phyloP scores from a whole-genome alignment of 2,888 invertebrate genomes.

The Trichopria drosophilae region DNA sequence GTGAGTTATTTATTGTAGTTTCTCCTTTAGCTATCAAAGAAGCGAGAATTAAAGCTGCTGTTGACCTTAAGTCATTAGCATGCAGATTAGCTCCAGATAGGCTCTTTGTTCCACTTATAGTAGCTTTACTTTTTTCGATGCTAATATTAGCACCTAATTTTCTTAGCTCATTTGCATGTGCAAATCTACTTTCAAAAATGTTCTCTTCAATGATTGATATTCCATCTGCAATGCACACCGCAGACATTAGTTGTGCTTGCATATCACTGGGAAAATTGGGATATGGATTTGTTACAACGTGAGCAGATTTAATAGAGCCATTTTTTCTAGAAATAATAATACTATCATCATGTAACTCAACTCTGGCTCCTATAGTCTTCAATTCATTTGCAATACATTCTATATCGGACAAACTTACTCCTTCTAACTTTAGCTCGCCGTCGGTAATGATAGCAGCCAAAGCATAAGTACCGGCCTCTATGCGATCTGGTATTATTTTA shows the following conservation, averaged over 20 bases:
- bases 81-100: slow-evolving; percentile 18
- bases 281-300: slow-evolving; percentile 15
- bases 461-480: slow-evolving; percentile 24
- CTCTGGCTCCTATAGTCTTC: slow-evolving; percentile 23
- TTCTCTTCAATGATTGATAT: slow-evolving; percentile 26
- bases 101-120: slow-evolving; percentile 12
- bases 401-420: slow-evolving; percentile 24
- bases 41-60: slow-evolving; percentile 26
- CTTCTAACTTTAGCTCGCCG: slow-evolving; percentile 25
- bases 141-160: slow-evolving; percentile 25
- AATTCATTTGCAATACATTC: slow-evolving; percentile 22
- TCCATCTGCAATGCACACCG: slow-evolving; percentile 23
- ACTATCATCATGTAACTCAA: slow-evolving; percentile 19
- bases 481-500: slow-evolving; percentile 25
- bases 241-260: slow-evolving; percentile 23
- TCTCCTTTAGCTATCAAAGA: slow-evolving; percentile 17
- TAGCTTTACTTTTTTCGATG: slow-evolving; percentile 22
- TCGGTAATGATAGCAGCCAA: slow-evolving; percentile 23
- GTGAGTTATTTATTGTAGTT: slow-evolving; percentile 16
- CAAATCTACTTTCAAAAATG: slow-evolving; percentile 27
- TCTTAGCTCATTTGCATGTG: slow-evolving; percentile 24
- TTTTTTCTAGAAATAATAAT: slow-evolving; percentile 20
- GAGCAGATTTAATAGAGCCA: slow-evolving; percentile 18
- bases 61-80: slow-evolving; percentile 22
- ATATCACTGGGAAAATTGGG: slow-evolving; percentile 24